phyloP scores from a whole-genome alignment of 2,888 invertebrate genomes.

The Globia sparganii region DNA sequence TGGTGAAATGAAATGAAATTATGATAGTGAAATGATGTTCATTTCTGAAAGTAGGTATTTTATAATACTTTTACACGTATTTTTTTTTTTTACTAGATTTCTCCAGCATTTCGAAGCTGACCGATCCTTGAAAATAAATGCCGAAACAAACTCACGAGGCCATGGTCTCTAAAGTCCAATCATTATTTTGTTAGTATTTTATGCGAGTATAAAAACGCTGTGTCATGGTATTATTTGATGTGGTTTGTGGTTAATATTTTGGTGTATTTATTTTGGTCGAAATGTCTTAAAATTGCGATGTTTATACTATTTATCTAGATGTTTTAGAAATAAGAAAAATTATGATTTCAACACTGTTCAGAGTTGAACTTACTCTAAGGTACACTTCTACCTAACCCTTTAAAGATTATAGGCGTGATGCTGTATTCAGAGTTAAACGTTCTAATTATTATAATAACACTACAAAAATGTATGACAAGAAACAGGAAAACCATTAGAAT shows the following conservation, averaged over 20 bases:
- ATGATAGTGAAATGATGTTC: background rate
- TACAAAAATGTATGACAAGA: background rate
- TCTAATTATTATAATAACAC: background rate
- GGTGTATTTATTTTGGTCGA: background rate
- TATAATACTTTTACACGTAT: background rate
- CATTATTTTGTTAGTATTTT: background rate
- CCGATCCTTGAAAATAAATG: background rate
- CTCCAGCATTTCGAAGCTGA: background rate
- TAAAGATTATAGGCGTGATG: background rate
- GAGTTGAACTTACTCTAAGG: background rate
- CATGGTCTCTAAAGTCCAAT: background rate
- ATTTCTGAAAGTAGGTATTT: background rate
- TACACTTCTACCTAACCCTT: background rate
- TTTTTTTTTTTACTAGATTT: background rate
- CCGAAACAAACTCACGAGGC: background rate
- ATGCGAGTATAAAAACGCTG: background rate
- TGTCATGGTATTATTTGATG: background rate
- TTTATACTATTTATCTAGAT: background rate
- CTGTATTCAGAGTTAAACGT: background rate
- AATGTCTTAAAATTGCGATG: background rate
- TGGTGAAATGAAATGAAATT: background rate
- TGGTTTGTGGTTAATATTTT: background rate
- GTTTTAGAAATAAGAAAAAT: background rate
- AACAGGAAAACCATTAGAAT: slow-evolving; percentile 41
- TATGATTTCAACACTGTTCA: background rate